These are phyloP conservation scores for Catotricha subobsoleta DNA, from an alignment of 2,888 invertebrate genomes.

Conservation along the genomic window DNA sequence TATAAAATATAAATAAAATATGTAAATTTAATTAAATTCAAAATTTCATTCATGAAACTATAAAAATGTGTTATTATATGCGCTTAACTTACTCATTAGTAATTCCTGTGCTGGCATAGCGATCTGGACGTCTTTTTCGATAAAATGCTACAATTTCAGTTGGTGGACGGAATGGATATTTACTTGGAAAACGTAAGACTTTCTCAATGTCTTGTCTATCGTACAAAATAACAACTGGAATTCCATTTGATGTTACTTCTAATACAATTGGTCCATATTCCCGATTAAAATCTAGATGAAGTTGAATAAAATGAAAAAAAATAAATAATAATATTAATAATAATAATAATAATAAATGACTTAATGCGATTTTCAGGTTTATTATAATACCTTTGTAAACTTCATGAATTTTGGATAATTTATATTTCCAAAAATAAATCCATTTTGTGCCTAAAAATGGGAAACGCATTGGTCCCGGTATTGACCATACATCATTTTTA, in stretches of 20 bases:
- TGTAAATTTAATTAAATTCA: background rate
- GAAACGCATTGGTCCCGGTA: slow-evolving; percentile 57
- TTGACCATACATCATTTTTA: slow-evolving; percentile 21
- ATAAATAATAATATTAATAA: background rate
- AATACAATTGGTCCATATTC: slow-evolving; percentile 59
- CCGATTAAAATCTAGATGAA: slow-evolving; percentile 40
- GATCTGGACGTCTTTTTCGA: slow-evolving; percentile 51
- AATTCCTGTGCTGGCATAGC: slow-evolving; percentile 64
- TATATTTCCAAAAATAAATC: slow-evolving; percentile 54
- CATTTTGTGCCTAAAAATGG: slow-evolving; percentile 66
- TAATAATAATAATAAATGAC: slow-evolving; percentile 3
- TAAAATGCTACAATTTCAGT: slow-evolving; percentile 66
- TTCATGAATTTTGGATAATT: slow-evolving; percentile 56
- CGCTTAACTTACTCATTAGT: slow-evolving; percentile 58
- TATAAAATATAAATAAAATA: slow-evolving; percentile 20
- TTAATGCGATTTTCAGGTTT: background rate
- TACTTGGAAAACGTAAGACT: slow-evolving; percentile 52
- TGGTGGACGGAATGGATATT: slow-evolving; percentile 62
- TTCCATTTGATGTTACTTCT: slow-evolving; percentile 57
- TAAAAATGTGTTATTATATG: background rate
- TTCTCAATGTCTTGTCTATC: slow-evolving; percentile 54
- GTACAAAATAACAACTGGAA: slow-evolving; percentile 54
- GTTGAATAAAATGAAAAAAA: slow-evolving; percentile 13
- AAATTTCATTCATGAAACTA: background rate
- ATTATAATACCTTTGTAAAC: slow-evolving; percentile 48